phyloP scores from a whole-genome alignment of 2,797 vertebrate genomes.

The Enteromius mattozi region DNA sequence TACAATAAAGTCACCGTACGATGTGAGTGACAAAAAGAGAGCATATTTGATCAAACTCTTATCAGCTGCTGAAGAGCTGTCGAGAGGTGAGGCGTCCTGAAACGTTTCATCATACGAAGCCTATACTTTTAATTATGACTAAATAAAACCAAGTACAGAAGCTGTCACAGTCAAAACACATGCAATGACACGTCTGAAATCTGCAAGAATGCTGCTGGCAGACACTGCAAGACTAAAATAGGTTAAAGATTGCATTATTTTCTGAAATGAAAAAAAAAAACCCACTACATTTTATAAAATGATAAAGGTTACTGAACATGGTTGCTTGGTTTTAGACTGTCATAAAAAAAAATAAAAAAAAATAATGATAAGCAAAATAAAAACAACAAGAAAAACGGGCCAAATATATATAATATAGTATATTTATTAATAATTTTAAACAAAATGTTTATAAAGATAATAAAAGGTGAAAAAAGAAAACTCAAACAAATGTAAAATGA shows the following conservation, averaged over 20 bases:
- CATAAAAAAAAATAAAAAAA: background rate
- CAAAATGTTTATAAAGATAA: background rate
- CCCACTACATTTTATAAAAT: background rate
- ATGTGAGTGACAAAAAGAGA: background rate
- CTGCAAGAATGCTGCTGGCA: background rate
- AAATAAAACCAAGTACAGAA: slow-evolving; percentile 3
- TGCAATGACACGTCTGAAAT: background rate
- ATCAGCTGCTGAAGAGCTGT: background rate
- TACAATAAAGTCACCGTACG: background rate
- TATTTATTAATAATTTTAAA: background rate
- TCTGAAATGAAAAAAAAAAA: background rate
- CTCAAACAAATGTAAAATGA: background rate
- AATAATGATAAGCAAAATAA: background rate
- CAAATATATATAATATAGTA: background rate
- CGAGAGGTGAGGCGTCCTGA: background rate
- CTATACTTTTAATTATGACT: slow-evolving; percentile 3
- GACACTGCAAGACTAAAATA: background rate
- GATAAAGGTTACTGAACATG: no score
- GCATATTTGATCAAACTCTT: slow-evolving; percentile 9
- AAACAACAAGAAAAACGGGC: background rate
- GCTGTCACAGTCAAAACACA: slow-evolving; percentile 5
- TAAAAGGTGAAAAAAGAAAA: background rate
- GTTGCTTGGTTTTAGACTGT: background rate
- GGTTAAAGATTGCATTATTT: background rate
- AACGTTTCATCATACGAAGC: background rate